Conservation (phyloP, 2,113 vertebrate genomes). For the Aptenodytes patagonicus region DNA sequence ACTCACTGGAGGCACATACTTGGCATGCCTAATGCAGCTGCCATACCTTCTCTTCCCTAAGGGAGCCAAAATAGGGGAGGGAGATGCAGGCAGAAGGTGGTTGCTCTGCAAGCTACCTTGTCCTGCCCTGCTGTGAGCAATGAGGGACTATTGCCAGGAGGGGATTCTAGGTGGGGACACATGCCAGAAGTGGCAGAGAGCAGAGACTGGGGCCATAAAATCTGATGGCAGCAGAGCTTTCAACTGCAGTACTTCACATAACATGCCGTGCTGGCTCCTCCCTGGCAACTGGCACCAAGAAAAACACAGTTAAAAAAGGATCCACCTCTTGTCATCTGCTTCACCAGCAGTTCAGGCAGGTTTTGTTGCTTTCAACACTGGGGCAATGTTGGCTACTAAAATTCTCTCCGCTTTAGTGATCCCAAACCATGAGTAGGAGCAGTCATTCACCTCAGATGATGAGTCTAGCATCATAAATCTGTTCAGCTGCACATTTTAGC, state of each 20-base stretch:
- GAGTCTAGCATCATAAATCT: background rate
- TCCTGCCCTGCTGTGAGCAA: background rate
- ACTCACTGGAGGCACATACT: background rate
- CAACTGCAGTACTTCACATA: background rate
- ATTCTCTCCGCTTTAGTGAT: background rate
- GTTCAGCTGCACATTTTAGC: constrained; percentile 14
- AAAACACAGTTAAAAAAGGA: background rate
- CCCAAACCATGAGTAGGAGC: constrained; percentile 19
- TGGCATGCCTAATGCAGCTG: background rate
- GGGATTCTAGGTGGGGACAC: background rate
- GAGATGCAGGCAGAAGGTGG: background rate
- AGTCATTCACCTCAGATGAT: background rate
- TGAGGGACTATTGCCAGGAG: background rate
- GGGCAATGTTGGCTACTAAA: background rate
- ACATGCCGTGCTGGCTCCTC: background rate
- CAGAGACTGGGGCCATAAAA: background rate
- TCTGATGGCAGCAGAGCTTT: background rate
- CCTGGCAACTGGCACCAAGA: background rate
- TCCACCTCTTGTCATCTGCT: background rate
- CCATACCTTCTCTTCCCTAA: background rate
- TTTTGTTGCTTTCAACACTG: background rate
- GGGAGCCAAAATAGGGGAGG: background rate
- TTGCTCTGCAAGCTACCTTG: background rate
- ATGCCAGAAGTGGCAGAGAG: background rate
- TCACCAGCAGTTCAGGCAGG: background rate